Base-by-base conservation (phyloP, 1,140 invertebrate genomes). In the Ceratitis capitata region DNA sequence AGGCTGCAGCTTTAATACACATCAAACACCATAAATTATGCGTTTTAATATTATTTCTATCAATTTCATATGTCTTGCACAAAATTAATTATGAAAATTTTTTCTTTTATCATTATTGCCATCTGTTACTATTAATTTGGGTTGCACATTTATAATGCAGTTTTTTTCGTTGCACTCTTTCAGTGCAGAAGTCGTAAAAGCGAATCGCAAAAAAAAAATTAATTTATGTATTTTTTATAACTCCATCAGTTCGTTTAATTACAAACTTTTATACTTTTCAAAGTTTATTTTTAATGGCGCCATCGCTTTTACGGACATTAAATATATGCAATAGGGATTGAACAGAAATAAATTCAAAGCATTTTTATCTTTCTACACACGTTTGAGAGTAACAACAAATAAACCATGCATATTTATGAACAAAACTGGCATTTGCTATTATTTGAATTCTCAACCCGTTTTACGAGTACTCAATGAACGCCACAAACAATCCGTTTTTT, bases 51-150 rank as follows among this genome's bases (percentile, higher is more conserved):
- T 29, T 39, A 45, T 78, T 23, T 78, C 10, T 29, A 49, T 14
- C 10, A 10, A 42, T 14, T 47, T 78, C n/a, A 47, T 35, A 19
- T 32, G 61, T 35, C 10, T 35, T 69, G 61, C 39, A 45, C 69
- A 78, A 45, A 78, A 78, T 78, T 78, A 78, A 78, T 78, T 78
- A 78, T 45, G 39, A 78, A 78, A 78, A 45, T 78, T 14, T 23
- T 45, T 45, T n/a, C n/a, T n/a, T 78, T 78, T 78, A 78, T 78
- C 69, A 19, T 45, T 39, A 78, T 23, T 78, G 61, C 39, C 39
- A 78, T 78, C 69, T 78, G 35, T 78, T 78, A 14, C 69, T 78
- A 45, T 78, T 78, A 78, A 78, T 78, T 78, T 78, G 69, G 23
- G 12, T 26, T 35, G 39, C 69, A 78, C 42, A 78, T 78, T 45